These are phyloP conservation scores for Eptesicus fuscus DNA, from an alignment of 2,113 vertebrate species.

Conservation along the genomic window DNA sequence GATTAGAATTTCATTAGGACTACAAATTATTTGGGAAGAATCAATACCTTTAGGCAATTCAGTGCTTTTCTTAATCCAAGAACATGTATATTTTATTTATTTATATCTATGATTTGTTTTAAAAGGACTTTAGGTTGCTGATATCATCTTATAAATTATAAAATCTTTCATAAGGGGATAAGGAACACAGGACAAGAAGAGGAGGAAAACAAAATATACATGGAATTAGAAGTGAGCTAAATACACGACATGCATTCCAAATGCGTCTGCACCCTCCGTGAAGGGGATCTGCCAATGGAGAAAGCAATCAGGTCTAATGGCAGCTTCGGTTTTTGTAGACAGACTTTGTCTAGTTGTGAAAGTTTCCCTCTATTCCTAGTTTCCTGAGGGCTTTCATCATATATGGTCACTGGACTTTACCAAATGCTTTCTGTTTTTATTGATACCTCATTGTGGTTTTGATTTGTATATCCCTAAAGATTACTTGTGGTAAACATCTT, in stretches of 20 bases:
- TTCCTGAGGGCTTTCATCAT: not conserved
- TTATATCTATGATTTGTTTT: not conserved
- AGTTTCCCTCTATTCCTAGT: not conserved
- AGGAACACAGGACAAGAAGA: not conserved
- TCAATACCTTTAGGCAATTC: not conserved
- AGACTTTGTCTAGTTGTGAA: not conserved
- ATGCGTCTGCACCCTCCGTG: not conserved
- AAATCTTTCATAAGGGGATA: not conserved
- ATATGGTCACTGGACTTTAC: not conserved
- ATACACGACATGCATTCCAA: not conserved
- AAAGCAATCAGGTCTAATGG: not conserved
- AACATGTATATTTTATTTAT: conserved; percentile 23
- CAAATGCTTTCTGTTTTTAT: not conserved
- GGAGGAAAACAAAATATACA: not conserved
- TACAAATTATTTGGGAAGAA: conserved; percentile 11
- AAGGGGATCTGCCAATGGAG: not conserved
- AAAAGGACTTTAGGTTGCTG: not conserved
- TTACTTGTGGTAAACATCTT: not conserved
- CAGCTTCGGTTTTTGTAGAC: not conserved
- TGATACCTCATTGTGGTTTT: not conserved
- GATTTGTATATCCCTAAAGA: not conserved
- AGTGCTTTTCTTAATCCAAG: not conserved
- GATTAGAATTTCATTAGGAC: conserved; percentile 28
- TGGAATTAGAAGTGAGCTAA: not conserved
- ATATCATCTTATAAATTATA: conserved; percentile 1